Conservation (phyloP, 2,888 invertebrate genomes). For the Sinhomidia bicolor region DNA sequence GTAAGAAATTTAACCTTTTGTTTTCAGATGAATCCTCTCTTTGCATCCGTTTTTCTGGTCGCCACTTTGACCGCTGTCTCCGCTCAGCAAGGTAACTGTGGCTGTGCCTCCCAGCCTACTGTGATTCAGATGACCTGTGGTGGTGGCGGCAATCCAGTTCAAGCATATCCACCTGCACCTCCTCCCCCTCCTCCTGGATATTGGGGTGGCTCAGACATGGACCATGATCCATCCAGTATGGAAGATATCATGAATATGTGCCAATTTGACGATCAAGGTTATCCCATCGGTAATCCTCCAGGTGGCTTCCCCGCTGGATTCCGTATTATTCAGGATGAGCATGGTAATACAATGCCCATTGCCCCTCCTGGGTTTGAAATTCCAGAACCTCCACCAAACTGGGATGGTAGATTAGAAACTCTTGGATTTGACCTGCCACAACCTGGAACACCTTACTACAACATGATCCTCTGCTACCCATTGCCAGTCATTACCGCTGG, state of each 20-base stretch:
- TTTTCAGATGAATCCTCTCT: slow-evolving; percentile 18
- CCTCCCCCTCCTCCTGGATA: not conserved
- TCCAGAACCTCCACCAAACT: not conserved
- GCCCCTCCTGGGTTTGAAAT: not conserved
- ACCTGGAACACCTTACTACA: slow-evolving; percentile 2
- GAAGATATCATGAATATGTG: slow-evolving; percentile 11
- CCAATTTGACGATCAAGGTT: slow-evolving; percentile 7
- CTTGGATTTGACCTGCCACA: slow-evolving; percentile 19
- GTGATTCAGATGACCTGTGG: slow-evolving; percentile 34
- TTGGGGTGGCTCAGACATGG: not conserved
- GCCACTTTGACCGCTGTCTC: not conserved
- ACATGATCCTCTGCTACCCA: slow-evolving; percentile 41
- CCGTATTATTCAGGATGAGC: not conserved
- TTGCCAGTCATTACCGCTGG: slow-evolving; percentile 81
- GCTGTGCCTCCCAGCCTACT: slow-evolving; percentile 18
- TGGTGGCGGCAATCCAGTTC: not conserved
- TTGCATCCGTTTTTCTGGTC: not conserved
- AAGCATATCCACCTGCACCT: not conserved
- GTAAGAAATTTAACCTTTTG: not conserved
- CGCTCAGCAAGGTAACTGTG: slow-evolving; percentile 26
- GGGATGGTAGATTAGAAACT: slow-evolving; percentile 1
- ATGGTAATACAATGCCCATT: not conserved
- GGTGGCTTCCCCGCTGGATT: slow-evolving; percentile 29
- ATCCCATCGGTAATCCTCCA: not conserved
- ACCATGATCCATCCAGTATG: not conserved